A percentile compares a stretch with the other conserved stretches of the same genome.
phyloP scores from a whole-genome alignment of 2,113 vertebrate genomes.

The Nothobranchius kuhntae region DNA sequence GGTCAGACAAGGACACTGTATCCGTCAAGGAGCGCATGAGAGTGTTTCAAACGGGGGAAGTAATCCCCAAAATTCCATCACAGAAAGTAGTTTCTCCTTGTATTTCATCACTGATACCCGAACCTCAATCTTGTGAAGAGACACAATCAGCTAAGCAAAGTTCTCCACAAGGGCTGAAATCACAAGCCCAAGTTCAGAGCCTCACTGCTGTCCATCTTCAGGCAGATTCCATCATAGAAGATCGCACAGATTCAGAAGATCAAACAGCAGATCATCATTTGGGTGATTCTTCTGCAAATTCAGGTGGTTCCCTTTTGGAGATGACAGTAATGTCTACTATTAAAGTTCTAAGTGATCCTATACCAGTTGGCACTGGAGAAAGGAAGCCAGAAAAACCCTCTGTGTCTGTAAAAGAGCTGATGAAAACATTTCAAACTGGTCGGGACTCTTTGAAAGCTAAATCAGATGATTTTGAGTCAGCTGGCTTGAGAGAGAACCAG shows the following conservation, averaged over 20 bases:
- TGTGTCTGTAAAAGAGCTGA: constrained; percentile 89
- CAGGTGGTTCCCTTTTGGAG: constrained; percentile 2
- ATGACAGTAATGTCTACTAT: constrained; percentile 12
- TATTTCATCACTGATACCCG: constrained; percentile 16
- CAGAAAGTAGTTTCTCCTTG: constrained; percentile 69
- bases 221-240: constrained; percentile 12
- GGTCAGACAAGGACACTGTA: constrained; percentile 77
- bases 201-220: neutral
- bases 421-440: constrained; percentile 83
- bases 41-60: constrained; percentile 90
- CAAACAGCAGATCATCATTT: neutral
- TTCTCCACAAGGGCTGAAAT: constrained; percentile 8
- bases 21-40: constrained; percentile 91
- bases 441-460: constrained; percentile 11
- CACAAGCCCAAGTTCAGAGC: constrained; percentile 15
- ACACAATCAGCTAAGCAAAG: constrained; percentile 11
- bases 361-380: constrained; percentile 63
- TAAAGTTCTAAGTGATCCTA: constrained; percentile 15
- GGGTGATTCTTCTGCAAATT: constrained; percentile 18
- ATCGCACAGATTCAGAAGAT: constrained; percentile 13
- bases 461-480: constrained; percentile 7
- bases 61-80: constrained; percentile 86
- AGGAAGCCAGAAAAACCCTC: constrained; percentile 78
- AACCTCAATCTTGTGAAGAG: constrained; percentile 14
- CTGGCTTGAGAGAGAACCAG: constrained; percentile 5